These are phyloP conservation scores for Enteromius trimaculatus DNA, from an alignment of 2,797 vertebrate genomes.

Conservation along the genomic window DNA sequence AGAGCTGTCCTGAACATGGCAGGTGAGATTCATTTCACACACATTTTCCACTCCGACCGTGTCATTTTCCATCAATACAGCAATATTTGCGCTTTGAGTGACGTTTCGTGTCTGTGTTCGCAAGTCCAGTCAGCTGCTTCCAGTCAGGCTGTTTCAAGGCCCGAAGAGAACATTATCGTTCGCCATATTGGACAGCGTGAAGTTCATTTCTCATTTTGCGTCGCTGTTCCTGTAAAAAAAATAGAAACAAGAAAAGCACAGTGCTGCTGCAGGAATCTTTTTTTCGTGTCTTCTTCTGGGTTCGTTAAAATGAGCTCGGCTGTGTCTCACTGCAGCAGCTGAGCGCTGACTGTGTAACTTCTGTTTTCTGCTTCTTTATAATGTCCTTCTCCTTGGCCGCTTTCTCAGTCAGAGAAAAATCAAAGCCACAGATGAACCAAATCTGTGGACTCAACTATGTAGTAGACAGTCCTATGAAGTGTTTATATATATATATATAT, in stretches of 20 bases:
- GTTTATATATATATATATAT: not conserved
- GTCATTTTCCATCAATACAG: constrained; percentile 39
- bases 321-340: constrained; percentile 33
- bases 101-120: constrained; percentile 16
- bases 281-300: constrained; percentile 1
- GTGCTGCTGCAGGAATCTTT: constrained; percentile 21
- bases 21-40: constrained; percentile 31
- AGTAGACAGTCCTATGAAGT: not conserved
- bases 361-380: constrained; percentile 28
- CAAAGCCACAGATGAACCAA: constrained; percentile 11
- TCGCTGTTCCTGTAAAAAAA: not conserved
- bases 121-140: not conserved
- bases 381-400: not conserved
- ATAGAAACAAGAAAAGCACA: too few species aligned
- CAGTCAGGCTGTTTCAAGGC: constrained; percentile 15
- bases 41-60: not conserved
- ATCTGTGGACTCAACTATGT: not conserved
- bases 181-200: not conserved
- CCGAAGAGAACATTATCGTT: not conserved
- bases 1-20: constrained; percentile 42
- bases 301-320: constrained; percentile 36
- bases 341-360: constrained; percentile 44
- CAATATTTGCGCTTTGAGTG: constrained; percentile 2
- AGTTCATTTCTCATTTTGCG: constrained; percentile 21
- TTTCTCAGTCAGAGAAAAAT: constrained; percentile 7